Base-by-base conservation (phyloP, 1,140 invertebrate genomes). In the Gryon sp. region DNA sequence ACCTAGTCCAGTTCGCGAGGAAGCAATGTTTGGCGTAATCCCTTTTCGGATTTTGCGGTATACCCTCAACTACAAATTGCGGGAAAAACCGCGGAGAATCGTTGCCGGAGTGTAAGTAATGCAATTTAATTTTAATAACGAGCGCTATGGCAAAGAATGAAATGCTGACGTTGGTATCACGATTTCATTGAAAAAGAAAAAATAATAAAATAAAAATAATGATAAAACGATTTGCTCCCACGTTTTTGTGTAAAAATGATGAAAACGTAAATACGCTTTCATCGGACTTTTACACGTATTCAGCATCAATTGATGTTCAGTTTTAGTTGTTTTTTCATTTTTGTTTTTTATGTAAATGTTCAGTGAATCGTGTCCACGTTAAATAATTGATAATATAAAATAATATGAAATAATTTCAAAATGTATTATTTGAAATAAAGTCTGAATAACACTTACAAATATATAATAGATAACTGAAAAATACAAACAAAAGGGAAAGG, bases 51-150 rank as follows among this genome's bases (percentile, higher is more conserved):
- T 85, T 83, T 79, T 62, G 69, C 11, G 52, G 24, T 22, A 18
- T n/a, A 32, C 18, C 38, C 46, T 66, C 34, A 79, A 75, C 73
- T 82, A 65, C 80, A 81, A 84, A 84, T 84, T 82, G 80, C 80
- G 62, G 68, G 73, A 78, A 81, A 84, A 81, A 80, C 80, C 82
- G 46, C 73, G 38, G 75, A 73, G 79, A 83, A 82, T 82, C 82
- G 80, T 68, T 81, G 77, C 52, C 74, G 77, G 80, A 83, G 83
- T 81, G 81, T 86, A 81, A 81, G 83, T 86, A 85, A 86, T 81
- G 79, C 79, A 83, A 86, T 84, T 85, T 83, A 84, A 85, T 86
- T 85, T 86, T 85, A 84, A 83, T 85, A 84, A 85, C 82, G 75
- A 80, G 50, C 65, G 12, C 30, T 62, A 68, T 63, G 26, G 26